Evolutionary conservation across 2,888 invertebrate genomes (phyloP).

Genomic region (Pammene aurita): DNA sequence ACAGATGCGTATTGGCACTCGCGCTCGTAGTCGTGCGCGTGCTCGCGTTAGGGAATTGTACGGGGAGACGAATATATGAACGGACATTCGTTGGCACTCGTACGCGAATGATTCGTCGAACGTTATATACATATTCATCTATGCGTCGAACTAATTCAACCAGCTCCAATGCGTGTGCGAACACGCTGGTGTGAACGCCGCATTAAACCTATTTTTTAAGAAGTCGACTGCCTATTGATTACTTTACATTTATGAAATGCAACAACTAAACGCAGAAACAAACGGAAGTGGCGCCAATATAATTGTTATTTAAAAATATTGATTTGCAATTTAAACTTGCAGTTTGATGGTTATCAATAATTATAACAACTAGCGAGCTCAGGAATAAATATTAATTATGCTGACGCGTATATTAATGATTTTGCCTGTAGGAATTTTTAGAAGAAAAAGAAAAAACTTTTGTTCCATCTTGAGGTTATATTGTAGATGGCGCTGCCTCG

Average conservation of each 20-base stretch:
- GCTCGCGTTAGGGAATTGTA: too few species aligned
- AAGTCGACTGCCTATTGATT: conserved; percentile 19
- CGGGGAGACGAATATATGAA: too few species aligned
- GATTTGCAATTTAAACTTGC: conserved; percentile 43
- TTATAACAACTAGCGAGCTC: not conserved
- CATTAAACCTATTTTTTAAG: too few species aligned
- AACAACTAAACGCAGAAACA: conserved; percentile 42
- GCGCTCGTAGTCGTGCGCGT: too few species aligned
- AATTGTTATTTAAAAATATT: conserved; percentile 44
- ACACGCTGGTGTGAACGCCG: too few species aligned
- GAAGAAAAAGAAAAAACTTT: conserved; percentile 43
- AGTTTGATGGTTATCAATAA: conserved; percentile 2
- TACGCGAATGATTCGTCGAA: too few species aligned
- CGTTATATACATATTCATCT: too few species aligned
- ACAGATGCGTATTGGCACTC: too few species aligned
- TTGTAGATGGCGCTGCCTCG: conserved; percentile 85
- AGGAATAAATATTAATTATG: not conserved
- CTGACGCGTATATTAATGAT: conserved; percentile 19
- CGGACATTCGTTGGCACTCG: too few species aligned
- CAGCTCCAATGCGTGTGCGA: too few species aligned
- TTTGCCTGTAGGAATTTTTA: not conserved
- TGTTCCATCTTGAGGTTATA: conserved; percentile 56
- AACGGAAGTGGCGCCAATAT: conserved; percentile 46
- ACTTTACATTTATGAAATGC: conserved; percentile 27
- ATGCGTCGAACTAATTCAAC: too few species aligned